These are phyloP conservation scores for Eleutherodactylus coqui DNA, from an alignment of 2,797 vertebrate species.

Conservation along the genomic window DNA sequence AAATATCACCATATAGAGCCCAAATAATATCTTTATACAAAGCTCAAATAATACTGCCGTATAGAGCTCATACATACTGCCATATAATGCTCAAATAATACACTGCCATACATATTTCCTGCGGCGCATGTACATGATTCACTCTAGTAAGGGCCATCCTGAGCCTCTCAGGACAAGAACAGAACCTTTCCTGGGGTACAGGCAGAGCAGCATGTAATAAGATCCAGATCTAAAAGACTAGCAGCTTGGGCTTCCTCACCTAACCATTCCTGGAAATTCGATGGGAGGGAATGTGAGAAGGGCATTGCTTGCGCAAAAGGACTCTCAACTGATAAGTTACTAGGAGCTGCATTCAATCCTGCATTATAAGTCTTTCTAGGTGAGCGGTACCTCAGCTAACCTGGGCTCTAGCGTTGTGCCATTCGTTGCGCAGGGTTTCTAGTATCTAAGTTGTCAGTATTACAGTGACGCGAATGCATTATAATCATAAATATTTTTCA, in stretches of 20 bases:
- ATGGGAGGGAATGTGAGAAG: neutral
- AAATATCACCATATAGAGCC: too few relatives aligned
- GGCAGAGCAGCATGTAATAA: too few relatives aligned
- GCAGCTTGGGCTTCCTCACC: neutral
- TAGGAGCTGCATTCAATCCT: neutral
- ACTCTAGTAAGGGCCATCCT: neutral
- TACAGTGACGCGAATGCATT: neutral
- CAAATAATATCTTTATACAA: too few relatives aligned
- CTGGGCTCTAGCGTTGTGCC: neutral
- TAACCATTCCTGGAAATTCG: neutral
- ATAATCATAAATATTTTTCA: slow-evolving; percentile 19
- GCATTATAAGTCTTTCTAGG: neutral
- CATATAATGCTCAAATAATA: neutral
- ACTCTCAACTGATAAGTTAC: neutral
- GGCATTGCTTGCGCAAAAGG: neutral
- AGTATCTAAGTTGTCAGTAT: neutral
- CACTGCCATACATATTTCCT: neutral
- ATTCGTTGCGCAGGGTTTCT: neutral
- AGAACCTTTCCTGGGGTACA: too few relatives aligned
- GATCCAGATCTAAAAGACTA: too few relatives aligned
- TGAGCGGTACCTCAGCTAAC: neutral
- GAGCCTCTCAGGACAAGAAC: too few relatives aligned
- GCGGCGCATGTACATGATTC: neutral
- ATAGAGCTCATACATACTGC: neutral
- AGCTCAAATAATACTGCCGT: neutral